Base-by-base conservation (phyloP, 2,797 vertebrate species). In the Platalea minor region DNA sequence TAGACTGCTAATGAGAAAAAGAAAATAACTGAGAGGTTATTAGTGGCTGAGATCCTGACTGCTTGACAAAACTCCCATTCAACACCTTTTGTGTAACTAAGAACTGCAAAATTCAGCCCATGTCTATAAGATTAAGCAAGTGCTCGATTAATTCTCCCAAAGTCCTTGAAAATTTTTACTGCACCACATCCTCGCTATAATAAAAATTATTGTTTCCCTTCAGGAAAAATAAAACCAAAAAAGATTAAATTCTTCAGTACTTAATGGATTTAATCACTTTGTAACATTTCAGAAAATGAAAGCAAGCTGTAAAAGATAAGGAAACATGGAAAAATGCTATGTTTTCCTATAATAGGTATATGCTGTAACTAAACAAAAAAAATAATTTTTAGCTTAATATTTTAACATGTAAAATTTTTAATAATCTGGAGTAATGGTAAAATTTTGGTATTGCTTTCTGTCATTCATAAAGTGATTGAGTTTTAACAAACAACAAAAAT, bases 61-160 rank as follows among this genome's bases (percentile, higher is more conserved):
- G 73, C 80, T 88, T 59, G 85, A 95, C 93, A 97, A 87, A 97
- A 95, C 85, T 97, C 89, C 59, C 59, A 76, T 95, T 96, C 94
- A 96, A 90, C 82, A 90, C 82, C 85, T 93, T 92, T 92, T 86
- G 83, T 95, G 83, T 88, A 70, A 93, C 73, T 77, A 79, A 96
- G 78, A 93, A 89, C 41, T 91, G 77, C 67, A 80, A 85, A 89
- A 95, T 96, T 86, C 91, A 90, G 2, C 50, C 56, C 81, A 33
- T 91, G 81, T 88, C 94, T 37, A 2, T 39, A 79, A 89, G 83
- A 88, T 82, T 72, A 96, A 77, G 75, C 64, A 89, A 95, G 77
- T 39, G 60, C 35, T 81, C 11, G 2, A 89, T 96, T 83, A 86
- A 89, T 87, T 85, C 33, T 3, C 0, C 45, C n/a, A 2, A 94